Conservation (phyloP, 2,113 vertebrate species). For the Myocastor coypus region DNA sequence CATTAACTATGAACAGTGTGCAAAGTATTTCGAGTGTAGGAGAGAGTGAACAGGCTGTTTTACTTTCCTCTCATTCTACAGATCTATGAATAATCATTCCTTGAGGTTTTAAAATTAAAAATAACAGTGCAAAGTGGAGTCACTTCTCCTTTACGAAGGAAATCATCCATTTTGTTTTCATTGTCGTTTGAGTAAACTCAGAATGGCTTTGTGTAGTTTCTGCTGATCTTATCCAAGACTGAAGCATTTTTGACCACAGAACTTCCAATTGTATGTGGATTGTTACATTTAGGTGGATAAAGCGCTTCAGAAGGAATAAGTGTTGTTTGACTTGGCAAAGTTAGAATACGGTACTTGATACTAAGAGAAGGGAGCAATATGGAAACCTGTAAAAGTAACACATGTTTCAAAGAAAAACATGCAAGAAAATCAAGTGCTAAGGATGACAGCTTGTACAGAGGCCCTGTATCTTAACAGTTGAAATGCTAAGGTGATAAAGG, state of each 20-base stretch:
- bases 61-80: slow-evolving; percentile 52
- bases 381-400: not conserved
- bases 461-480: not conserved
- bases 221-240: slow-evolving; percentile 65
- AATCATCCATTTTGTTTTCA: slow-evolving; percentile 75
- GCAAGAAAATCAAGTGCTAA: not conserved
- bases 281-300: slow-evolving; percentile 27
- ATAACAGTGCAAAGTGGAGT: slow-evolving; percentile 67
- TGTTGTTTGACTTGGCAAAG: slow-evolving; percentile 65
- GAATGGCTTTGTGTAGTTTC: slow-evolving; percentile 68
- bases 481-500: not conserved
- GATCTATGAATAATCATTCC: slow-evolving; percentile 80
- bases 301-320: slow-evolving; percentile 57
- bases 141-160: slow-evolving; percentile 66
- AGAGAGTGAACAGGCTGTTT: slow-evolving; percentile 76
- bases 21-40: slow-evolving; percentile 62
- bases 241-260: slow-evolving; percentile 47
- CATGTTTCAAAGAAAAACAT: not conserved
- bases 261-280: not conserved
- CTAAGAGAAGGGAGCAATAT: not conserved
- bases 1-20: slow-evolving; percentile 61
- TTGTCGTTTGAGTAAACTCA: slow-evolving; percentile 68
- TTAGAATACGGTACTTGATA: slow-evolving; percentile 24
- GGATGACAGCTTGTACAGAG: not conserved
- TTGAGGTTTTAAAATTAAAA: slow-evolving; percentile 79